These are phyloP conservation scores for Pandion haliaetus DNA, from an alignment of 2,113 vertebrate genomes.

Conservation along the genomic window DNA sequence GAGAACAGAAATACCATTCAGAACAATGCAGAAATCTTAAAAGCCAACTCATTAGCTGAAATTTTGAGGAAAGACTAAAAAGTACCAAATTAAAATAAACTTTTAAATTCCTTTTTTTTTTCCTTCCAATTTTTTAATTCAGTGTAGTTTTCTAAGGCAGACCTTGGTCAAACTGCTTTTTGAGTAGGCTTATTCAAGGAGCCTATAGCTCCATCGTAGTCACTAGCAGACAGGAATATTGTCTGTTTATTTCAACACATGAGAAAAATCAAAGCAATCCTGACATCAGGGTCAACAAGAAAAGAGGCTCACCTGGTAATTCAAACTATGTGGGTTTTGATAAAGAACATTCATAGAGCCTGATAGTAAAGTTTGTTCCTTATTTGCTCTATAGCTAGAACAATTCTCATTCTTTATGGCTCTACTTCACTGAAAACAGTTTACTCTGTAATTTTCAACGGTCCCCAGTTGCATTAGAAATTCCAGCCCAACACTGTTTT, in stretches of 20 bases:
- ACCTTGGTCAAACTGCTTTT: not conserved
- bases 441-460: not conserved
- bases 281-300: not conserved
- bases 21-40: not conserved
- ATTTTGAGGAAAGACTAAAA: not conserved
- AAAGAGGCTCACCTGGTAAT: not conserved
- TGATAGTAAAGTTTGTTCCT: not conserved
- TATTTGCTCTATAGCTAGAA: not conserved
- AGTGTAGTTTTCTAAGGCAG: not conserved
- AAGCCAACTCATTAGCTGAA: not conserved
- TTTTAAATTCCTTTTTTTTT: not conserved
- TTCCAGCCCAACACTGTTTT: not conserved
- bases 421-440: not conserved
- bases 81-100: not conserved
- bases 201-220: not conserved
- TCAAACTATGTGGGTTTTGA: not conserved
- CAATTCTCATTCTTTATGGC: not conserved
- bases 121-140: not conserved
- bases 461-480: not conserved
- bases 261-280: not conserved
- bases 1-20: not conserved
- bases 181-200: not conserved
- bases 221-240: not conserved
- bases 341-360: not conserved
- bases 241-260: not conserved